Evolutionary conservation across 2,113 vertebrate genomes (phyloP).

Genomic region (Benitochromis conjunctus): DNA sequence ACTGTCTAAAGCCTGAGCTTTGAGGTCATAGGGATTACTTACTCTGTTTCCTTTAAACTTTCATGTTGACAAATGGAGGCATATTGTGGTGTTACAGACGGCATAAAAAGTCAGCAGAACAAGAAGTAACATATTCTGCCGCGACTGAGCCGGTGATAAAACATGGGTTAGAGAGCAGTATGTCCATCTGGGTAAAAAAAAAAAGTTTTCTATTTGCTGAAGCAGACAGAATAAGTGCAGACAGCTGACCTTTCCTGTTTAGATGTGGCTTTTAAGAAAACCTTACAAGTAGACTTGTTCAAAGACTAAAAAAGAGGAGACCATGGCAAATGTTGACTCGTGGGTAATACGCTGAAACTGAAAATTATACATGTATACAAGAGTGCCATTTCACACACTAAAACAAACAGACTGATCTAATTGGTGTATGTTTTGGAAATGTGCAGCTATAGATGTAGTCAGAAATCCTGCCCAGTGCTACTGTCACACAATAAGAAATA

Average conservation of each 20-base stretch:
- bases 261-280: background rate
- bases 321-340: background rate
- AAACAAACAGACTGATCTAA: background rate
- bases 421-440: background rate
- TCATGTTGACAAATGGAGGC: background rate
- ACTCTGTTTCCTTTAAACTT: background rate
- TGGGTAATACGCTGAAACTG: background rate
- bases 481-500: background rate
- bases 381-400: background rate
- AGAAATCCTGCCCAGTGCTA: background rate
- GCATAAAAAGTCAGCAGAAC: background rate
- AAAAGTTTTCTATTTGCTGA: background rate
- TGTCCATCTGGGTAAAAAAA: background rate
- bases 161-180: background rate
- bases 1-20: background rate
- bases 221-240: conserved; percentile 7
- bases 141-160: background rate
- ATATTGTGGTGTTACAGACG: background rate
- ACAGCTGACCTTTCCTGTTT: conserved; percentile 33
- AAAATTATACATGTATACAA: background rate
- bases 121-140: background rate
- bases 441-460: background rate
- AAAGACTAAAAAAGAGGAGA: background rate
- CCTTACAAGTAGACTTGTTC: background rate
- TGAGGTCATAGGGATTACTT: background rate